These are phyloP conservation scores for Drusus annulatus DNA, from an alignment of 1,140 invertebrate genomes.

Conservation along the genomic window DNA sequence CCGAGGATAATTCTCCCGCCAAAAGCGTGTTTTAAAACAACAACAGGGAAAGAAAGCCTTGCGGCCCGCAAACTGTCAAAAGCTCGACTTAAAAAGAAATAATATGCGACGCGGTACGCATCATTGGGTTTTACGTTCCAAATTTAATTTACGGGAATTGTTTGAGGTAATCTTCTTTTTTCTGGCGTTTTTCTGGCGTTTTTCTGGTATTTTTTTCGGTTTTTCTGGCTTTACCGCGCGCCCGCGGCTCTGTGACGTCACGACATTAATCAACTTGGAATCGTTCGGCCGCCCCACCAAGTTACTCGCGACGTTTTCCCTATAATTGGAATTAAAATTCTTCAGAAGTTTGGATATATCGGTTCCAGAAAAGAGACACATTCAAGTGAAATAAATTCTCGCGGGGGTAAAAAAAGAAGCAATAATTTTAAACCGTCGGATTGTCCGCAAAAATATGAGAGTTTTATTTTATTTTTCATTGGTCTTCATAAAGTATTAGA, in stretches of 20 bases:
- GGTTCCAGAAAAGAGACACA: conserved; percentile 4
- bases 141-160: conserved; percentile 39
- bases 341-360: conserved; percentile 17
- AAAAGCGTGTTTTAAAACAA: conserved; percentile 38
- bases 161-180: conserved; percentile 34
- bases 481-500: too few species aligned
- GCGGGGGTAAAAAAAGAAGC: too few species aligned
- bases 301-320: conserved; percentile 25
- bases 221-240: neutral
- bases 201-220: neutral
- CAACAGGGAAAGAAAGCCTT: conserved; percentile 6
- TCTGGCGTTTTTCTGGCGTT: neutral
- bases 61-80: conserved; percentile 33
- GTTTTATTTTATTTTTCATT: too few species aligned
- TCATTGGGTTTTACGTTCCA: conserved; percentile 36
- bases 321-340: conserved; percentile 38
- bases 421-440: too few species aligned
- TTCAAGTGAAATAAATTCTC: neutral
- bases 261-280: conserved; percentile 30
- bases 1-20: conserved; percentile 16
- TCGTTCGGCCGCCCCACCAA: conserved; percentile 11
- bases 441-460: too few species aligned
- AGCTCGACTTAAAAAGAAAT: conserved; percentile 37
- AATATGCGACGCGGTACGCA: conserved; percentile 35
- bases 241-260: conserved; percentile 18